Base-by-base conservation (phyloP, 1,140 invertebrate genomes). In the silkworm (Bombyx mori) region DNA sequence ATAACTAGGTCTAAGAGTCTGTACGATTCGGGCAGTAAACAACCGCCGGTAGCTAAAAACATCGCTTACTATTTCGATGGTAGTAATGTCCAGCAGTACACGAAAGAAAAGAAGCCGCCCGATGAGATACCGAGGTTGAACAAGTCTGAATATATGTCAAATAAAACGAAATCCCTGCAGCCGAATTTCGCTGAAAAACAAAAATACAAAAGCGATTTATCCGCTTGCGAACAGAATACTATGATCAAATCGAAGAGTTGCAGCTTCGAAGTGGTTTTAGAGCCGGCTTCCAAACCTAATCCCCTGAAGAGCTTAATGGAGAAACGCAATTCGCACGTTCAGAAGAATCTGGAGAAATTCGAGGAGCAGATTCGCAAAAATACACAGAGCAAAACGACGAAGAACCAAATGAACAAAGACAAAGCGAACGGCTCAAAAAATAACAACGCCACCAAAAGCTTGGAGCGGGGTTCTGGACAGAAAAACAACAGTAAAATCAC, bases 1-100 rank as follows among this genome's bases (percentile, higher is more conserved):
- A 81, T 89, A 0, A 87, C 86, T 3, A 75, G 87, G 57, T 88
- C 86, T 1, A 77, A 77, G 59, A 88, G 87, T 64, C 66, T 89
- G n/a, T 85, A 89, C 52, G 86, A 88, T 68, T 86, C 86, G 22
- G 62, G 82, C 2, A 69, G 69, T 6, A 83, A 86, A 62, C 77
- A 81, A 61, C 75, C 75, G 1, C 75, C 75, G 6, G 77, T 75
- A 8, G 78, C 83, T 45, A 89, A 88, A 63, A 86, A 84, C 69
- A 86, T 91, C 57, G 89, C 90, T 6, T 91, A 89, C 75, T 90
- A 90, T 71, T 86, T 91, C 56, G 89, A 90, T 59, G 87, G 86
- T 12, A 89, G 72, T 72, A 86, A 83, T 60, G 69, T 84, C 53
- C 78, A 86, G 60, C 78, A 75, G 52, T 82, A 78, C 58, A 69